phyloP scores from a whole-genome alignment of 2,113 vertebrate genomes.

The Tichodroma muraria region DNA sequence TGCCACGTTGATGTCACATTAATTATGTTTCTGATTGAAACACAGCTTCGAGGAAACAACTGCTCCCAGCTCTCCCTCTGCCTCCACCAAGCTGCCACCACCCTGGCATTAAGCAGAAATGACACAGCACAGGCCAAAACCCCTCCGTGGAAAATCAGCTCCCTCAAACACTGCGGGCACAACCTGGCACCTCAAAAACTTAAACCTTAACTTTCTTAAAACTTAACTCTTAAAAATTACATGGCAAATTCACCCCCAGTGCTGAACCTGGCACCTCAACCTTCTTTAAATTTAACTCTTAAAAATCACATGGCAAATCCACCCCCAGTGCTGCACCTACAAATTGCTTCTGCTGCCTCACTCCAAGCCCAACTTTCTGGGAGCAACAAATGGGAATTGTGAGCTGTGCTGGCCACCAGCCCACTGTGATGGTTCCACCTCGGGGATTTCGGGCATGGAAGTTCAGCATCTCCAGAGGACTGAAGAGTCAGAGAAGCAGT shows the following conservation, averaged over 20 bases:
- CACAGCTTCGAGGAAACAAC: not conserved
- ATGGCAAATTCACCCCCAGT: no score
- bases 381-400: not conserved
- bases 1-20: not conserved
- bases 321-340: not conserved
- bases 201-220: no score
- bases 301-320: accelerated
- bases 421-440: not conserved
- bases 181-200: not conserved
- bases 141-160: accelerated
- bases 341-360: not conserved
- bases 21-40: not conserved
- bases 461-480: not conserved
- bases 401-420: not conserved
- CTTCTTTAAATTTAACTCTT: not conserved
- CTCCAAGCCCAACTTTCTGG: not conserved
- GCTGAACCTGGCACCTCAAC: not conserved
- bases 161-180: not conserved
- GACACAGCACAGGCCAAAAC: not conserved
- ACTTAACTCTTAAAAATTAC: not conserved
- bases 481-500: not conserved
- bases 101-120: not conserved
- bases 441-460: accelerated
- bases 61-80: not conserved
- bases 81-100: no score